These are phyloP conservation scores for Pogonocherus hispidulus DNA, from an alignment of 2,888 invertebrate genomes.

Conservation along the genomic window DNA sequence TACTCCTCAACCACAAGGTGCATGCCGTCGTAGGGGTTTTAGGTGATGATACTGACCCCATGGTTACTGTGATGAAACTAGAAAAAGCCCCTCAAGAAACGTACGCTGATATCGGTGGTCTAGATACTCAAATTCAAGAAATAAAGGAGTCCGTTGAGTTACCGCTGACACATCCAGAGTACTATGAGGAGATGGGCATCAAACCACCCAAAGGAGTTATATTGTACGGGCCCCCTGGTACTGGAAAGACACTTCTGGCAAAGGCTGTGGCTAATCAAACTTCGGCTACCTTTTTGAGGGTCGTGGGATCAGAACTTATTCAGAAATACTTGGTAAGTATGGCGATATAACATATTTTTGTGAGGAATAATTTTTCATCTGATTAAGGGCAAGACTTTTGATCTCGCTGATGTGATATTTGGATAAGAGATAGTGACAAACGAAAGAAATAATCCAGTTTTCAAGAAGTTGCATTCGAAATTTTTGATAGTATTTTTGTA, in stretches of 20 bases:
- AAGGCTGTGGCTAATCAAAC: slow-evolving; percentile 99
- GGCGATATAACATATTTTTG: too few relatives aligned
- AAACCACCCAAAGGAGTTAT: slow-evolving; percentile 99
- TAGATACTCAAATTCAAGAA: slow-evolving; percentile 98
- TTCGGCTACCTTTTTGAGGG: slow-evolving; percentile 97
- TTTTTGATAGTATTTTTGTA: too few relatives aligned
- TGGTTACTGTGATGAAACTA: slow-evolving; percentile 99
- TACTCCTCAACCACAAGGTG: slow-evolving; percentile 98
- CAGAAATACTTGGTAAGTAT: slow-evolving; percentile 93
- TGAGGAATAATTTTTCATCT: too few relatives aligned
- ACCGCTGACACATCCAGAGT: slow-evolving; percentile 98
- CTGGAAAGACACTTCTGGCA: slow-evolving; percentile 97
- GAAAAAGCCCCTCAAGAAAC: slow-evolving; percentile 99
- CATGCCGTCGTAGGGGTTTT: slow-evolving; percentile 97
- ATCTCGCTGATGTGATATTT: too few relatives aligned
- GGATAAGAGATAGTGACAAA: too few relatives aligned
- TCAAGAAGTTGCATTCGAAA: too few relatives aligned
- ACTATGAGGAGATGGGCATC: slow-evolving; percentile 99
- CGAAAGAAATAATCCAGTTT: too few relatives aligned
- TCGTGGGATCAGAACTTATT: slow-evolving; percentile 99
- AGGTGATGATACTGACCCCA: slow-evolving; percentile 98
- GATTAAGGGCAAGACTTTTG: too few relatives aligned
- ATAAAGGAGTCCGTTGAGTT: slow-evolving; percentile 99
- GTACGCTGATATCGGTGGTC: slow-evolving; percentile 98
- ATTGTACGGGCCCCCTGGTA: slow-evolving; percentile 97